Evolutionary conservation across 2,888 invertebrate genomes (phyloP).

Genomic region (Mesoligia furuncula): DNA sequence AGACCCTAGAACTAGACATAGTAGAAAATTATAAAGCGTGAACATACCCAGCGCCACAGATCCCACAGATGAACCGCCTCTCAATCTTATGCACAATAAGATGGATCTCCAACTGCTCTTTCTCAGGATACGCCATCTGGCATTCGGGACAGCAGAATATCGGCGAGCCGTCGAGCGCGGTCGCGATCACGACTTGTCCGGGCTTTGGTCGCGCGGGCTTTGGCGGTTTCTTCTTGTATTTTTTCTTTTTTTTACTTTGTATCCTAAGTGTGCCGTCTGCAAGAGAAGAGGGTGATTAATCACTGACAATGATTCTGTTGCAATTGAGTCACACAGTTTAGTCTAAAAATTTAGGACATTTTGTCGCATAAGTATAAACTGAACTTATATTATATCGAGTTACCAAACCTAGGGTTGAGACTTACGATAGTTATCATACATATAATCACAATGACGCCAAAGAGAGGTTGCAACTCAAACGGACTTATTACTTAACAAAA

Average conservation of each 20-base stretch:
- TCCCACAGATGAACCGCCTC: slow-evolving; percentile 94
- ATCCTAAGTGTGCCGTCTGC: slow-evolving; percentile 78
- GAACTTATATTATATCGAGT: not conserved
- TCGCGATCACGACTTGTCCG: slow-evolving; percentile 94
- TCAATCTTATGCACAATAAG: slow-evolving; percentile 95
- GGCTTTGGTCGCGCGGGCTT: slow-evolving; percentile 95
- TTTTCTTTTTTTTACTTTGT: slow-evolving; percentile 93
- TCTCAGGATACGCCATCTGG: slow-evolving; percentile 95
- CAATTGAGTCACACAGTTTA: not conserved
- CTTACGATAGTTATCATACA: not conserved
- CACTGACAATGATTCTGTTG: not conserved
- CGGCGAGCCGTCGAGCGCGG: slow-evolving; percentile 93
- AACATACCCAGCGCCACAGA: slow-evolving; percentile 93
- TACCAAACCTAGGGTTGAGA: not conserved
- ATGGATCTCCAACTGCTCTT: slow-evolving; percentile 94
- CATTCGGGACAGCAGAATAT: slow-evolving; percentile 95
- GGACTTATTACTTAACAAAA: not conserved
- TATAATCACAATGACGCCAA: not conserved
- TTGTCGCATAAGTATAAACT: not conserved
- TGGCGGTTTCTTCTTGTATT: slow-evolving; percentile 95
- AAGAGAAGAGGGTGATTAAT: slow-evolving; percentile 14
- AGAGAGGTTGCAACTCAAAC: not conserved
- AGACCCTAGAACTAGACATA: too few relatives aligned
- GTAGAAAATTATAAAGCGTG: not conserved
- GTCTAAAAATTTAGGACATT: not conserved